Percentiles rank a stretch among this genome's conserved stretches.
phyloP scores from a whole-genome alignment of 23 tunicate species.

The Halocynthia roretzi region DNA sequence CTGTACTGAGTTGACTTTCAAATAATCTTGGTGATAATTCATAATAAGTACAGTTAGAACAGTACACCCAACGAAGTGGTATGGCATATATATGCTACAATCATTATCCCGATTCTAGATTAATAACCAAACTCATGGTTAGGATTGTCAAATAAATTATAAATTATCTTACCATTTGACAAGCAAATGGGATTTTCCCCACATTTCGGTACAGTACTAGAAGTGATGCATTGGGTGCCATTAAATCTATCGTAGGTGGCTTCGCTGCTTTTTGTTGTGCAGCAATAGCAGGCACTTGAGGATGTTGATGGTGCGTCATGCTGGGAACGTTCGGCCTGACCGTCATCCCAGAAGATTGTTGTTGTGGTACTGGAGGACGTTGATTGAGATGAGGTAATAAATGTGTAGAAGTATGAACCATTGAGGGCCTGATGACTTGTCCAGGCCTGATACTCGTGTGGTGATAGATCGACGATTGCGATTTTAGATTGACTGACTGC shows the following conservation, averaged over 20 bases:
- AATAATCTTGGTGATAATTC: too few species aligned
- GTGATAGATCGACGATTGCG: neutral
- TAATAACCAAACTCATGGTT: neutral
- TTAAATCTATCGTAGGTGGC: constrained; percentile 65
- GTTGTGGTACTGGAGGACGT: constrained; percentile 22
- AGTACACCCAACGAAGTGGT: neutral
- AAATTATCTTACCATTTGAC: constrained; percentile 35
- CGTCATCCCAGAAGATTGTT: neutral
- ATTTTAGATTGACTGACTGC: constrained; percentile 1
- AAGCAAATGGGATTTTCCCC: constrained; percentile 60
- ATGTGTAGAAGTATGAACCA: too few species aligned
- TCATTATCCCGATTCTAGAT: too few species aligned
- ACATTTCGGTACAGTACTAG: constrained; percentile 65
- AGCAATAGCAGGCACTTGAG: neutral
- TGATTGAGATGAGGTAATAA: constrained; percentile 6
- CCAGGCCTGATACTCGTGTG: neutral
- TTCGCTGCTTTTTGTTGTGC: constrained; percentile 20
- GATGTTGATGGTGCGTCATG: neutral
- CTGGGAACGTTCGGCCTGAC: neutral
- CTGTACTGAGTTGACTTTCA: too few species aligned
- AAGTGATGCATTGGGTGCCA: constrained; percentile 88
- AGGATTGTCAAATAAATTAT: neutral
- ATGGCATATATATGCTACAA: neutral
- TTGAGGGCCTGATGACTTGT: neutral
- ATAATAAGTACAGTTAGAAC: too few species aligned